Percentiles rank a stretch among this genome's conserved stretches.
phyloP scores from a whole-genome alignment of 1,140 invertebrate species.

The Pissodes strobi region DNA sequence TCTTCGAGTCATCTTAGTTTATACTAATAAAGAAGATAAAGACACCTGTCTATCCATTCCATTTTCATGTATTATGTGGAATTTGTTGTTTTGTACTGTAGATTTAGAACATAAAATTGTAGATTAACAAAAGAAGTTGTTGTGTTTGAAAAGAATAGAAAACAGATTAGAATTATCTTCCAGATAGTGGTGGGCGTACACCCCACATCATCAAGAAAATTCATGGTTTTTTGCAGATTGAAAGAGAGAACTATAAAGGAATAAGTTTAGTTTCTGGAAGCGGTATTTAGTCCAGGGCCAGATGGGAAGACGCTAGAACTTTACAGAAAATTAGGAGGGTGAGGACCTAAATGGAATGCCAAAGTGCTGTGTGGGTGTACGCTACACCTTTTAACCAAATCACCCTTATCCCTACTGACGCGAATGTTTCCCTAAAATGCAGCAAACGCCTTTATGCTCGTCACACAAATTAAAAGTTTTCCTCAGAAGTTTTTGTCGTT shows the following conservation, averaged over 20 bases:
- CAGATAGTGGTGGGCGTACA: conserved; percentile 34
- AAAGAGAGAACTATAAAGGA: neutral
- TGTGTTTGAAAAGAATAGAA: conserved; percentile 23
- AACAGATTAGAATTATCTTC: no score
- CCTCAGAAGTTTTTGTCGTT: conserved; percentile 5
- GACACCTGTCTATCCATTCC: conserved; percentile 36
- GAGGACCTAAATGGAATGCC: conserved; percentile 36
- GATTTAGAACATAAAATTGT: conserved; percentile 26
- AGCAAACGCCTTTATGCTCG: conserved; percentile 22
- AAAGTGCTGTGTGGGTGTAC: conserved; percentile 46
- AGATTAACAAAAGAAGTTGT: conserved; percentile 28
- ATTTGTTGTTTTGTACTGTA: conserved; percentile 41
- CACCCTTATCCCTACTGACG: conserved; percentile 33
- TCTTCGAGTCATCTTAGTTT: conserved; percentile 60
- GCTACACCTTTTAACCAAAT: conserved; percentile 44
- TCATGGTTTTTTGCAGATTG: no score
- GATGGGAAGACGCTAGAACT: conserved; percentile 45
- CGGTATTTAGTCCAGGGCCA: conserved; percentile 35
- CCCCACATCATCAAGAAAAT: conserved; percentile 21
- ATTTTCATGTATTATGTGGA: conserved; percentile 40
- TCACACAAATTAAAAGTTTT: conserved; percentile 17
- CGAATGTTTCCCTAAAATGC: conserved; percentile 29
- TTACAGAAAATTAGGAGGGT: conserved; percentile 37
- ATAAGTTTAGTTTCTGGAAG: conserved; percentile 14
- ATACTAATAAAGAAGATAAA: conserved; percentile 27